Evolutionary conservation across 2,888 invertebrate species (phyloP), one percentile per base, ranked within the genome.

Genomic region (Protophormia terraenovae): DNA sequence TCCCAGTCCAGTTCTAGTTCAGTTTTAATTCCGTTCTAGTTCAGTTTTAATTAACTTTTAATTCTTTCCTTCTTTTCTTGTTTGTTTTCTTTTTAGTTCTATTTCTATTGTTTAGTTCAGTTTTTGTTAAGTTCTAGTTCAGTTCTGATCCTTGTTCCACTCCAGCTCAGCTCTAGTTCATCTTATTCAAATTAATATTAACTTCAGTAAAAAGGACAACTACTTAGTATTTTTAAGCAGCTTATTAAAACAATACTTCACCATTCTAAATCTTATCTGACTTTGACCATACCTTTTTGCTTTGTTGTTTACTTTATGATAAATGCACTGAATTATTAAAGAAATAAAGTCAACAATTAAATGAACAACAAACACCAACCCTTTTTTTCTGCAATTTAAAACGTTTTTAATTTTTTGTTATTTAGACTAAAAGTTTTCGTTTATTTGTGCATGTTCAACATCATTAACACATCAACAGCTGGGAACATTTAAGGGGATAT

Each of bases 391-490:
- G 2, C 7, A 55, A 55, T 53, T 32, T n/a, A 62, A 35, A 62
- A 22, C 16, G 4, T 5, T 12, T 55, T 41, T 38, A n/a, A n/a
- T n/a, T n/a, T n/a, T n/a, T n/a, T n/a, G n/a, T 16, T 27, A 14
- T 27, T 35, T n/a, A 3, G 0, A 3, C 5, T 19, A 38, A 73
- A 72, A 62, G 41, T 41, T 69, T 38, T 47, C 41, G 27, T 80
- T 77, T 72, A 64, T 76, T 58, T 84, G 72, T 78, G 60, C 73
- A 84, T 84, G 81, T 81, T 78, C 81, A 73, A 78, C 84, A 82
- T 82, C 81, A 82, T 85, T 85, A 85, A 69, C 84, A 85, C 84
- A 78, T 85, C 84, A 81, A 85, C 84, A 85, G 82, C 84, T 84
- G 84, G 50, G 50, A 55, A 50, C 10, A 19, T 64, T 47, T 47